Evolutionary conservation across 2,113 vertebrate genomes (phyloP).

Genomic region (Myanophis thanlyinensis): DNA sequence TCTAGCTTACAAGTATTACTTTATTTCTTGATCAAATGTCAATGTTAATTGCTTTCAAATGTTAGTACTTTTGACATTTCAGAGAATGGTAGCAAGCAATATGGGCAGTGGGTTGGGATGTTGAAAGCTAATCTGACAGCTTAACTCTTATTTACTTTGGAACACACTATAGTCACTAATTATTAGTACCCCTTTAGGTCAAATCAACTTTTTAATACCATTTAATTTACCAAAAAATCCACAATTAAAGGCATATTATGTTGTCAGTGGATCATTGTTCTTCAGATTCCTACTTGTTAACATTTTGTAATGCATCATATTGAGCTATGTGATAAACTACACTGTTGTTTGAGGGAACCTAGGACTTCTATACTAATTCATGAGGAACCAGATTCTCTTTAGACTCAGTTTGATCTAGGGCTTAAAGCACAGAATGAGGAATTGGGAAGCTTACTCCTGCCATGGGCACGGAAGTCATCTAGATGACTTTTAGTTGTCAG

Average conservation of each 20-base stretch:
- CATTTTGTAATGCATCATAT: background rate
- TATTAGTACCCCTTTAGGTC: background rate
- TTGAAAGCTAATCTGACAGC: background rate
- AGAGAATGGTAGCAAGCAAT: background rate
- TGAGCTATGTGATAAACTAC: background rate
- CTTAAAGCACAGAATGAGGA: background rate
- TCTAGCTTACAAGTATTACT: background rate
- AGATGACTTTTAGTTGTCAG: background rate
- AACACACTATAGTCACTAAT: background rate
- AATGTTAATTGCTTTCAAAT: constrained; percentile 16
- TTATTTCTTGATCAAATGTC: background rate
- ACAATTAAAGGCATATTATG: background rate
- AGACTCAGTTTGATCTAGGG: background rate
- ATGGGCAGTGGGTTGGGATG: background rate
- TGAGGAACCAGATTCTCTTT: background rate
- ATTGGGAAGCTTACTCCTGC: background rate
- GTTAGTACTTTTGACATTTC: constrained; percentile 22
- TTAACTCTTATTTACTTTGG: constrained; percentile 4
- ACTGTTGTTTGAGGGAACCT: background rate
- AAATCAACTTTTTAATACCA: background rate
- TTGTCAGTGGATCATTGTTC: background rate
- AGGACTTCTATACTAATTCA: background rate
- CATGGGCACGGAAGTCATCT: background rate
- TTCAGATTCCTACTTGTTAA: background rate
- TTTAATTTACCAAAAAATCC: background rate